Percentiles rank a stretch among this genome's conserved stretches.
Evolutionary conservation across 2,888 invertebrate genomes (phyloP).

Genomic region (Sinohyriopsis cumingii): DNA sequence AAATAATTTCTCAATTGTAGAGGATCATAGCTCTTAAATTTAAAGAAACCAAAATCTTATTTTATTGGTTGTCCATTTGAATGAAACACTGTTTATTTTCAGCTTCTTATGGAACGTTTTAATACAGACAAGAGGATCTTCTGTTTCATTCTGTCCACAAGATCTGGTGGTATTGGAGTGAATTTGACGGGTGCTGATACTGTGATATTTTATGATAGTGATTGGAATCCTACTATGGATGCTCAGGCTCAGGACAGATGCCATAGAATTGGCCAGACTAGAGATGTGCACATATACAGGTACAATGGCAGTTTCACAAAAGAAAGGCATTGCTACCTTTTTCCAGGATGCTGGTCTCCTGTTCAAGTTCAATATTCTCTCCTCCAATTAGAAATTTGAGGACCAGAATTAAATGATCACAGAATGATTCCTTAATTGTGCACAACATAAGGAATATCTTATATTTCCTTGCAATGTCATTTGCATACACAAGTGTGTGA

Average conservation of each 20-base stretch:
- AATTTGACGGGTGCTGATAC: constrained; percentile 99
- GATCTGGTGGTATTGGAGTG: constrained; percentile 97
- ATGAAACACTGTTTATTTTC: constrained; percentile 21
- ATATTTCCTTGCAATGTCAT: no score
- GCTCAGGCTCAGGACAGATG: constrained; percentile 85
- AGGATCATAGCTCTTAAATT: no score
- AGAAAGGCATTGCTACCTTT: no score
- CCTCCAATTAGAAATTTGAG: no score
- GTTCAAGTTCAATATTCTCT: no score
- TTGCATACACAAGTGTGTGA: no score
- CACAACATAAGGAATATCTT: no score
- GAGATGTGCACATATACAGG: constrained; percentile 98
- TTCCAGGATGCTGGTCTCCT: no score
- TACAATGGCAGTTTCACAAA: constrained; percentile 46
- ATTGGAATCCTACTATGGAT: constrained; percentile 99
- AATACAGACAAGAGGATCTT: constrained; percentile 96
- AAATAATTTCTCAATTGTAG: no score
- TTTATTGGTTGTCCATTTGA: neutral
- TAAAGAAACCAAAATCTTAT: neutral
- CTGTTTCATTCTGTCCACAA: constrained; percentile 96
- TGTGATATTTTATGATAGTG: constrained; percentile 99
- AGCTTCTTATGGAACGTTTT: constrained; percentile 95
- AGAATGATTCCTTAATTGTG: no score
- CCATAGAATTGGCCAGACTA: constrained; percentile 98
- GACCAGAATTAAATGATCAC: no score